Evolutionary conservation across 2,888 invertebrate species (phyloP), one percentile per base, ranked within the genome.

Genomic region (Oscheius myriophilus): DNA sequence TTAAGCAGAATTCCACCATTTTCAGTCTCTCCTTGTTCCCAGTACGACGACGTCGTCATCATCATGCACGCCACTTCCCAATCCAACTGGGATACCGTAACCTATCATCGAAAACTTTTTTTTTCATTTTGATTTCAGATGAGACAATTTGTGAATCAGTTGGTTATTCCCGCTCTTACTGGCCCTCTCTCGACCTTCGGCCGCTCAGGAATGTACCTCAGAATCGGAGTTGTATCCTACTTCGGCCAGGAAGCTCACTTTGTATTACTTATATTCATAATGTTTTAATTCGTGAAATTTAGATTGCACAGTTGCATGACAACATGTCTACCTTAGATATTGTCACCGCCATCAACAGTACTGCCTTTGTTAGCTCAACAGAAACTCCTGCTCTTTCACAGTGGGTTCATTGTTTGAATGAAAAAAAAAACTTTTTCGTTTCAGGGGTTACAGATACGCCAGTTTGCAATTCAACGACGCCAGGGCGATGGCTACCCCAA

Each of bases 381-480:
- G 42, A 46, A 12, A 67, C 67, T 3, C 49, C 57, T 49, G 25
- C 58, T 21, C 51, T 67, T 14, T 67, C 67, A 58, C 45, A 46
- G 65, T 65, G 21, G 42, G 26, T 43, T 51, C 7, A 23, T 33
- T 26, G n/a, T 63, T 18, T 6, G 33, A 33, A 9, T 9, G 4
- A 33, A 33, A 9, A 33, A 33, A 26, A 16, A 1, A 58, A 42
- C 6, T 21, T n/a, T 41, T 1, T 14, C 9, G 9, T 54, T 68
- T 71, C 46, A 73, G 76, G n/a, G 73, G 72, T 9, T 76, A 76
- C 43, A 70, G 71, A 45, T 57, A 70, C 49, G 73, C 73, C 1
- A 51, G 62, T 18, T 55, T 55, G 33, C 64, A 71, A 33, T 69
- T 73, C 41, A 43, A 42, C 42, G 53, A 69, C 18, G 73, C 70